phyloP scores from a whole-genome alignment of 2,888 invertebrate species.

The Tryphoninae sp. region DNA sequence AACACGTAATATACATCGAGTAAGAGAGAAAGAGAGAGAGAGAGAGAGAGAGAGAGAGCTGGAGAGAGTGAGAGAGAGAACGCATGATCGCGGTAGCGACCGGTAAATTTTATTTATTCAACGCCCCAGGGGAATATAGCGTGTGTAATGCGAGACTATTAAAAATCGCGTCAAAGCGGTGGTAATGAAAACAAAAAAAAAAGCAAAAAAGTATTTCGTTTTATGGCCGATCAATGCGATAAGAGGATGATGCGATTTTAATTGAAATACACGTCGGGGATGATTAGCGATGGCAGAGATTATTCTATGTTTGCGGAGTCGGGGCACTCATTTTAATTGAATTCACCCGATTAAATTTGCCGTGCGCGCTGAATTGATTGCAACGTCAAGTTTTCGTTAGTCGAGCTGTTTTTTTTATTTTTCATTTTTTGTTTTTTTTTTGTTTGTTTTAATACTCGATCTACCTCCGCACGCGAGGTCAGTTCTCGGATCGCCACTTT shows the following conservation, averaged over 20 bases:
- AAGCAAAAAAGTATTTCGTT: conserved; percentile 31
- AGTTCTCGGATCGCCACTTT: conserved; percentile 70
- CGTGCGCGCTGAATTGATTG: conserved; percentile 57
- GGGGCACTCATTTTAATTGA: conserved; percentile 60
- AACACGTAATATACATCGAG: conserved; percentile 22
- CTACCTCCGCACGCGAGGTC: conserved; percentile 44
- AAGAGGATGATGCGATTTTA: conserved; percentile 59
- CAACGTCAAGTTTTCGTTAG: conserved; percentile 56
- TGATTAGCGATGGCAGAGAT: conserved; percentile 57
- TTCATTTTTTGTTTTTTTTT: conserved; percentile 15
- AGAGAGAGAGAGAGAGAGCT: neutral
- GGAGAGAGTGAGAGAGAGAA: neutral
- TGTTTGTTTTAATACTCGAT: conserved; percentile 16
- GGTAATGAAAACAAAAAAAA: neutral
- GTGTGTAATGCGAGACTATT: conserved; percentile 30
- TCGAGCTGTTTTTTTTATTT: conserved; percentile 26
- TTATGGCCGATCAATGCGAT: conserved; percentile 53
- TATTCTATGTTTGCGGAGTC: conserved; percentile 39
- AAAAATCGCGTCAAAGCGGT: conserved; percentile 35
- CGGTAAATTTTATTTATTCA: conserved; percentile 43
- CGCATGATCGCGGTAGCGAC: conserved; percentile 37
- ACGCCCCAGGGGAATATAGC: conserved; percentile 31
- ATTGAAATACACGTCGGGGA: conserved; percentile 58
- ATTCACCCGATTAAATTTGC: conserved; percentile 55
- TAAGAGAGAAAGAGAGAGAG: neutral